Percentiles rank a stretch among this genome's conserved stretches.
Conservation (phyloP, 2,888 invertebrate species). For the Hermodice carunculata region DNA sequence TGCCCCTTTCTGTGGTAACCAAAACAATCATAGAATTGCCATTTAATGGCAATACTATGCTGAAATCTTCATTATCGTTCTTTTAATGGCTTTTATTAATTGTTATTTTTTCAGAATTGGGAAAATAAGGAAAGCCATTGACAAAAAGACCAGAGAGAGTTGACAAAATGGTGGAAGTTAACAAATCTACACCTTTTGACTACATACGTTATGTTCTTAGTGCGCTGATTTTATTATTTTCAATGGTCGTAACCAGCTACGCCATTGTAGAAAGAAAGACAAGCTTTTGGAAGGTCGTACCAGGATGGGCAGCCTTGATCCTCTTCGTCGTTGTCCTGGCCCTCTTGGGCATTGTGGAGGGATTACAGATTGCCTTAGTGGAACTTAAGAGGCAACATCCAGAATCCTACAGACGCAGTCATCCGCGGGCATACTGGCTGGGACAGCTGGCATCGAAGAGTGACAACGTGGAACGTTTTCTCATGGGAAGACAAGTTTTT, state of each 20-base stretch:
- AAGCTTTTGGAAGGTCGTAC: constrained; percentile 25
- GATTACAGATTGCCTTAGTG: constrained; percentile 33
- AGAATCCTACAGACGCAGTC: constrained; percentile 26
- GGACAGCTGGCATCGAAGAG: constrained; percentile 27
- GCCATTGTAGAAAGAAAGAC: constrained; percentile 29
- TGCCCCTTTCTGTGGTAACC: no score
- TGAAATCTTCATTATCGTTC: no score
- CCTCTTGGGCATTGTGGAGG: constrained; percentile 30
- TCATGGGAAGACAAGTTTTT: constrained; percentile 35
- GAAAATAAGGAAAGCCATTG: no score
- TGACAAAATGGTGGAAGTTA: constrained; percentile 32
- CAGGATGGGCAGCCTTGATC: constrained; percentile 29
- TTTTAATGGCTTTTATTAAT: no score
- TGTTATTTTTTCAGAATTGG: no score
- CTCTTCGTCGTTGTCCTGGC: constrained; percentile 31
- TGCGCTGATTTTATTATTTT: constrained; percentile 26
- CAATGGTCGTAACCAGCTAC: constrained; percentile 21
- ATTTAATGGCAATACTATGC: no score
- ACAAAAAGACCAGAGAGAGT: no score
- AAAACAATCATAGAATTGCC: no score
- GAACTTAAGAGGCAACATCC: constrained; percentile 36
- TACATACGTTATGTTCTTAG: constrained; percentile 32
- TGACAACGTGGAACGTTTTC: constrained; percentile 34
- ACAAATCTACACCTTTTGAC: constrained; percentile 21
- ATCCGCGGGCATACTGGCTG: constrained; percentile 27